Base-by-base conservation (phyloP, 2,888 invertebrate genomes). In the Mellilla xanthometata region DNA sequence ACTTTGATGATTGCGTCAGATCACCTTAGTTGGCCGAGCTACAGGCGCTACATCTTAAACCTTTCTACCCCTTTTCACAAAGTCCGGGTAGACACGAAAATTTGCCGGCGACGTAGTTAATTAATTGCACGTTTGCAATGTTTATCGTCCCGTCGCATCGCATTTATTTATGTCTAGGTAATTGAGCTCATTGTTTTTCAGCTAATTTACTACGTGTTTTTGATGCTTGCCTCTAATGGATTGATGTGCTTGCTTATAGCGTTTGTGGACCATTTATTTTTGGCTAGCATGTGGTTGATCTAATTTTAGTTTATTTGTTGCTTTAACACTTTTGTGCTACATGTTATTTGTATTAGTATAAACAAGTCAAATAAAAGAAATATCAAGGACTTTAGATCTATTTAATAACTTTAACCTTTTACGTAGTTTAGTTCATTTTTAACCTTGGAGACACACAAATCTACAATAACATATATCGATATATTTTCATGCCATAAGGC, bases 81-180 rank as follows among this genome's bases (percentile, higher is more conserved):
- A 24, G 7, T 24, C 8, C n/a, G 24, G 24, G 72, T 70, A 72
- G 72, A 77, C 78, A 83, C 81, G 75, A 83, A 24, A 46, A 81
- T 81, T 84, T 82, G 81, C 81, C 76, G 76, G 79, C 74, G 77
- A 80, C 79, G 75, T 68, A 72, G 73, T 76, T 81, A 82, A 85
- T 85, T 82, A 83, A 83, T 83, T 73, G 78, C 71, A 65, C 72
- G 67, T 76, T 54, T 55, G 56, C 58, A 54, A 46, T 52, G 52
- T 56, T 58, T 56, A 58, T 54, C 56, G 53, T 46, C 44, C 52
- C 55, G 53, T 47, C 44, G 55, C 44, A 47, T 55, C 31, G 31
- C 45, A 49, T 42, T 50, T 44, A 54, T 52, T 51, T 49, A 49
- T 39, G 19, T 29, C 24, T 22, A 26, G 10, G 23, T 48, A 38